phyloP scores from a whole-genome alignment of 2,113 vertebrate species.

The Vidua macroura region DNA sequence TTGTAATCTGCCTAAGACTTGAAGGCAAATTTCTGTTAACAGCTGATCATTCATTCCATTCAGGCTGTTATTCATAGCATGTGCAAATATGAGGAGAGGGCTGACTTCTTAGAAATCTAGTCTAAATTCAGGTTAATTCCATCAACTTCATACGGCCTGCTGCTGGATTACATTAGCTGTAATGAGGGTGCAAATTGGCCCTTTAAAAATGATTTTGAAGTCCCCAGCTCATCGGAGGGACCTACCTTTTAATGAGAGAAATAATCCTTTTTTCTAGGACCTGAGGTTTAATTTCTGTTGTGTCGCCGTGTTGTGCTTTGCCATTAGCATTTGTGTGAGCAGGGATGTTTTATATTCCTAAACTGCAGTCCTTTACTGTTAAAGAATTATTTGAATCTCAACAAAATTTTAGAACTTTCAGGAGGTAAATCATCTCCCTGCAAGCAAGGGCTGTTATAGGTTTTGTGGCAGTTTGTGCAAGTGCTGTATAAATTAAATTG shows the following conservation, averaged over 20 bases:
- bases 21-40: background rate
- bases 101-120: background rate
- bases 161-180: background rate
- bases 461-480: conserved; percentile 69
- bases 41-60: background rate
- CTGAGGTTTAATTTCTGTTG: background rate
- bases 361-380: background rate
- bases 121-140: background rate
- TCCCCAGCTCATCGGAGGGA: background rate
- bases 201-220: background rate
- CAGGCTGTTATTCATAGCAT: background rate
- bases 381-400: conserved; percentile 11
- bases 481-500: conserved; percentile 68
- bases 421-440: conserved; percentile 57
- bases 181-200: background rate
- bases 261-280: background rate
- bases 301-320: background rate
- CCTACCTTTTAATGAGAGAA: background rate
- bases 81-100: background rate
- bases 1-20: background rate
- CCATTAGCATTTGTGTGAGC: background rate
- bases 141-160: background rate
- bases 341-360: background rate
- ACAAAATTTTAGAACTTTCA: conserved; percentile 15
- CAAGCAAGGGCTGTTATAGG: conserved; percentile 47